phyloP scores from a whole-genome alignment of 2,113 vertebrate species.

The Procavia capensis region DNA sequence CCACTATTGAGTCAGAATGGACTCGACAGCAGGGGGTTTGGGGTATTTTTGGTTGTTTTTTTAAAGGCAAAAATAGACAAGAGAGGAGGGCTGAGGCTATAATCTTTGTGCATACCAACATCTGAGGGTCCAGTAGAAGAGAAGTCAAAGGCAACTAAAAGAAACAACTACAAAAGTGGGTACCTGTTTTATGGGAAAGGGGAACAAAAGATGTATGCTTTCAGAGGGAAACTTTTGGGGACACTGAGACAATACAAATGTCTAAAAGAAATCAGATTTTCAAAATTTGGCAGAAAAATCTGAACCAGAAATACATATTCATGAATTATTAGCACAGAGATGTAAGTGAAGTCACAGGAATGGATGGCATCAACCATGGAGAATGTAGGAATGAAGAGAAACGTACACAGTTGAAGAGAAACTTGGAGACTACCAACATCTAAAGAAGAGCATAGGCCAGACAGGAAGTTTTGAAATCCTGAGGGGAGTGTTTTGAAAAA shows the following conservation, averaged over 20 bases:
- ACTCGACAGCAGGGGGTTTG: too few species aligned
- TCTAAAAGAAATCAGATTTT: background rate
- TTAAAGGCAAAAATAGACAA: background rate
- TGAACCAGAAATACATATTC: background rate
- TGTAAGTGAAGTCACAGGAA: background rate
- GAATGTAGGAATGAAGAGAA: background rate
- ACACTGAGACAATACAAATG: background rate
- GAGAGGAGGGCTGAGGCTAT: background rate
- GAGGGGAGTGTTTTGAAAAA: background rate
- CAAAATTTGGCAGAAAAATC: background rate
- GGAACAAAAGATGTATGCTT: background rate
- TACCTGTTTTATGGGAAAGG: background rate
- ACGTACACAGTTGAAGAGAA: background rate
- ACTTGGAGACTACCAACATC: background rate
- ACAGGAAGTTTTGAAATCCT: background rate
- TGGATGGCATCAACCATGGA: background rate
- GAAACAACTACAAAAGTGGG: background rate
- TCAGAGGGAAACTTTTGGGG: background rate
- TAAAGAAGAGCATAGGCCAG: background rate
- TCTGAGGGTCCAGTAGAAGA: background rate
- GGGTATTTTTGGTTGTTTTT: too few species aligned
- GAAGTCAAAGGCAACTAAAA: conserved; percentile 16
- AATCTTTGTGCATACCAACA: background rate
- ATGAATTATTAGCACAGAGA: background rate
- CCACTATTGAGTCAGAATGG: too few species aligned